Conservation (phyloP, 30 jellyfish, hydroid and myxozoan genomes). For the Aurelia sp. region DNA sequence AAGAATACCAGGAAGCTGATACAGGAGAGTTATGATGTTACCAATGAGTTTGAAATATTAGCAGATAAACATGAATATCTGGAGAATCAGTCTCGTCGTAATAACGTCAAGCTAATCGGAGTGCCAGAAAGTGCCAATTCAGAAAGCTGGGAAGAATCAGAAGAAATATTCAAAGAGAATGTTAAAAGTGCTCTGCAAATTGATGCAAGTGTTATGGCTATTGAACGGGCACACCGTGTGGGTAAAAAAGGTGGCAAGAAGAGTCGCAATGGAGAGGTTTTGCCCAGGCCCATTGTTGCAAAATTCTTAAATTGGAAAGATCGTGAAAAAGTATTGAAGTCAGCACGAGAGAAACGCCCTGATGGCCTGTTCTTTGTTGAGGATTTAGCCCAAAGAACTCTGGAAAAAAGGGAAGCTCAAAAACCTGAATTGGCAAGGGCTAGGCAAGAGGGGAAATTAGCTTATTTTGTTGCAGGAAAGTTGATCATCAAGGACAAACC, state of each 20-base stretch:
- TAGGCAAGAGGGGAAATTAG: constrained; percentile 15
- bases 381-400: too few species aligned
- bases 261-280: constrained; percentile 48
- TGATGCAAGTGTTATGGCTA: constrained; percentile 37
- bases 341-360: too few species aligned
- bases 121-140: constrained; percentile 49
- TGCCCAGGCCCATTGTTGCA: constrained; percentile 18
- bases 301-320: too few species aligned
- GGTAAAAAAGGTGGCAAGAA: constrained; percentile 28
- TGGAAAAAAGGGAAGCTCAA: too few species aligned
- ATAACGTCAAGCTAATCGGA: constrained; percentile 35
- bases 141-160: constrained; percentile 47
- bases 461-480: constrained; percentile 46
- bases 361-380: too few species aligned
- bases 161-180: constrained; percentile 28
- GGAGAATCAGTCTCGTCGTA: constrained; percentile 29
- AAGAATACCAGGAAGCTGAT: too few species aligned
- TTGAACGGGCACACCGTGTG: constrained; percentile 32
- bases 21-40: too few species aligned
- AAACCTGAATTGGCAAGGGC: constrained; percentile 42
- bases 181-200: not conserved
- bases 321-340: too few species aligned
- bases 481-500: constrained; percentile 46
- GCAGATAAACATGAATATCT: not conserved
- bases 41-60: too few species aligned